Base-by-base conservation (phyloP, 2,888 invertebrate species). In the Rhabditophanes sp. region DNA sequence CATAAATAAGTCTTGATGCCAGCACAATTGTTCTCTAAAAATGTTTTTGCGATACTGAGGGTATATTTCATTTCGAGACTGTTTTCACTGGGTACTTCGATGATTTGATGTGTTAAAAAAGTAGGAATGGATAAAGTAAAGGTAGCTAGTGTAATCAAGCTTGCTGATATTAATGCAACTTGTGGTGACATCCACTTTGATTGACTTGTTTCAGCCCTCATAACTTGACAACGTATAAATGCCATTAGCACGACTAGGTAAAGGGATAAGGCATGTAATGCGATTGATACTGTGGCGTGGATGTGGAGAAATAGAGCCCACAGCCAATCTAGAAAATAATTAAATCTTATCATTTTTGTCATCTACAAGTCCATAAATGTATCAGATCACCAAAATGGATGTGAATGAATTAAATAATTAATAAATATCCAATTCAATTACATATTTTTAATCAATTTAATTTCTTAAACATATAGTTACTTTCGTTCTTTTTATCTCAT, bases 171-270 rank as follows among this genome's bases (percentile, higher is more conserved):
- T n/a, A n/a, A 35, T 16, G 53, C 48, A 12, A 30, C 21, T 16
- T 37, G 19, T 7, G 37, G 30, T 30, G 35, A 31, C 37, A 42
- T 33, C 45, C 45, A 45, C 19, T 30, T 30, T 6, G 33, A 24
- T 18, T 44, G 42, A 4, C 33, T 34, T 7, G 35, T 30, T 14
- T 40, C 23, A n/a, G n/a, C n/a, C 21, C 42, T 39, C 44, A 56
- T 44, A 2, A 52, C 52, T 15, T 45, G 42, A 12, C 39, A 35
- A 14, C 57, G 41, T 25, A 57, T 50, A 37, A 52, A 51, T n/a
- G 57, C 57, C 56, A 57, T 49, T 16, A 50, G 30, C 1, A 57
- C 57, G 14, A 53, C 51, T 17, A 57, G 36, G 38, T 56, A 57
- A 12, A 57, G 41, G 9, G 50, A 49, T 22, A 48, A 48, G 6